Conservation (phyloP, 2,888 invertebrate species). For the Sphaerophoria taeniata region DNA sequence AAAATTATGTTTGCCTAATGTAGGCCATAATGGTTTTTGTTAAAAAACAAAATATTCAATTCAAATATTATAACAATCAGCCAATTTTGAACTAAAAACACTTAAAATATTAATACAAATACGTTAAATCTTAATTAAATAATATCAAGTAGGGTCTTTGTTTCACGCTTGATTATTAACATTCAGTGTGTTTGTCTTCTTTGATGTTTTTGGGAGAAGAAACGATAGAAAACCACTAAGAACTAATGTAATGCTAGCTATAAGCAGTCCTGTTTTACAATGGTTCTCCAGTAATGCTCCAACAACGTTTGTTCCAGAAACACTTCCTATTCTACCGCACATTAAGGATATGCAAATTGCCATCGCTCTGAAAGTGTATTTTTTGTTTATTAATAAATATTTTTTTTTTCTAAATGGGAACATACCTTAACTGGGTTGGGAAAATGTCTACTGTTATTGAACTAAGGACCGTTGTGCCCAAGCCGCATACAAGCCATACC, state of each 20-base stretch:
- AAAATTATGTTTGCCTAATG: too few species aligned
- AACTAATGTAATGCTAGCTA: constrained; percentile 67
- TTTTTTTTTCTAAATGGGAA: too few species aligned
- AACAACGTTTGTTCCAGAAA: constrained; percentile 74
- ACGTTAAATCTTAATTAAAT: too few species aligned
- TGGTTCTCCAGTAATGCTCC: constrained; percentile 75
- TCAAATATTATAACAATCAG: too few species aligned
- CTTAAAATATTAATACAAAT: too few species aligned
- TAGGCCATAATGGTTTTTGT: too few species aligned
- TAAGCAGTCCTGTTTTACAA: constrained; percentile 69
- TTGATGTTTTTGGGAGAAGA: constrained; percentile 64
- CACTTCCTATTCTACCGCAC: constrained; percentile 76
- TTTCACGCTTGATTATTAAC: neutral
- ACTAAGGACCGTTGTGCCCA: constrained; percentile 57
- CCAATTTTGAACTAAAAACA: too few species aligned
- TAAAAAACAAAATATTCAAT: too few species aligned
- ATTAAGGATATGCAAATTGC: constrained; percentile 76
- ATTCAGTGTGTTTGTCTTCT: constrained; percentile 13
- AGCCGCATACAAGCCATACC: constrained; percentile 47
- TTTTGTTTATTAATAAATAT: neutral
- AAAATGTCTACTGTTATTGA: constrained; percentile 62
- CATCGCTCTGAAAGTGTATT: constrained; percentile 73
- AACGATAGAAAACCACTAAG: constrained; percentile 67
- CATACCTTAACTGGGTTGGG: constrained; percentile 66
- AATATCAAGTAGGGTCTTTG: neutral